A percentile compares a stretch with the other conserved stretches of the same genome.
phyloP scores from a whole-genome alignment of 1,140 invertebrate genomes.

The Phocides pigmalion region DNA sequence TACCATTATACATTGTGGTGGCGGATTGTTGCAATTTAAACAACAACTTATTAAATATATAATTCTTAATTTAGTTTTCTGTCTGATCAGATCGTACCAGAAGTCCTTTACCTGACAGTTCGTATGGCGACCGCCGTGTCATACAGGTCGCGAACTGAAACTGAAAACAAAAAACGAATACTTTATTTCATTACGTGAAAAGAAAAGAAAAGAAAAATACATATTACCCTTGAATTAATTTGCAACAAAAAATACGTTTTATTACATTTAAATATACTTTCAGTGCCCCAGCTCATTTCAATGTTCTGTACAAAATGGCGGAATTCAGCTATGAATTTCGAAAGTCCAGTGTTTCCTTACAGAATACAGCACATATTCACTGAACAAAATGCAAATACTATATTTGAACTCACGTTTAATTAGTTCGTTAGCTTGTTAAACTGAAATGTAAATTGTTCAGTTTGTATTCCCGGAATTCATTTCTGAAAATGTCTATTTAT shows the following conservation, averaged over 20 bases:
- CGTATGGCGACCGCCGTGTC: no score
- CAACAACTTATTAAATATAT: no score
- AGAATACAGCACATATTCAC: conserved; percentile 21
- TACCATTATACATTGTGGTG: no score
- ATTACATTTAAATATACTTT: conserved; percentile 9
- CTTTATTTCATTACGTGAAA: no score
- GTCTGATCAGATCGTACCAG: no score
- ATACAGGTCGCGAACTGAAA: no score
- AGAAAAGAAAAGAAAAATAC: no score
- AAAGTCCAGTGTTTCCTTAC: conserved; percentile 27
- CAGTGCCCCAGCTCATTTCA: conserved; percentile 19
- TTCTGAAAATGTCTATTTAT: background rate
- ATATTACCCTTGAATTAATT: no score
- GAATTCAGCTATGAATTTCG: conserved; percentile 23
- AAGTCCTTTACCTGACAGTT: no score
- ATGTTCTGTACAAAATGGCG: conserved; percentile 22
- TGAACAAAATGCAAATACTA: conserved; percentile 35
- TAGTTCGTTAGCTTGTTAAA: conserved; percentile 35
- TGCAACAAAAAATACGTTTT: background rate
- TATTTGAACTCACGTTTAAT: conserved; percentile 36
- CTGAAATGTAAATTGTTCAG: conserved; percentile 29
- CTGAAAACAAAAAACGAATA: no score
- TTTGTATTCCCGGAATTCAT: conserved; percentile 17
- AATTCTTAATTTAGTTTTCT: no score
- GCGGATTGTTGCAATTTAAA: no score